Base-by-base conservation (phyloP, 2,113 vertebrate species). In the Dipodomys merriami region DNA sequence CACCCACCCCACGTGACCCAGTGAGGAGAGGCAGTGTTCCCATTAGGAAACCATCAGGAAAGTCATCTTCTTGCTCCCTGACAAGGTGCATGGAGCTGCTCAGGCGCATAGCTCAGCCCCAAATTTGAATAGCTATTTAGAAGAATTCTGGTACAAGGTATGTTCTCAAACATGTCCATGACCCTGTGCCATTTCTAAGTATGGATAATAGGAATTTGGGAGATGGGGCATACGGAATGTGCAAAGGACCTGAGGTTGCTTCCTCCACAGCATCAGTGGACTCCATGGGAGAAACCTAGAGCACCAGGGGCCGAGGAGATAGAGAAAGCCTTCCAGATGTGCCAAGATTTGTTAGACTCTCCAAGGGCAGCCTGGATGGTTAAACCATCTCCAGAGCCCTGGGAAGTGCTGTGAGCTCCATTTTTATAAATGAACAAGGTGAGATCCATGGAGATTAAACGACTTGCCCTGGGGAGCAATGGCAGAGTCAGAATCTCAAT, bases 11-110 rank as follows among this genome's bases (percentile, higher is more conserved):
- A 9, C 0, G 0, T n/a, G 8, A 65, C 23, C 27, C 23, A 0
- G 6, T 0, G 3, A 19, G 11, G 23, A 23, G 9, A 46, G 22
- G 2, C 0, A 0, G 15, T 2, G 3, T 2, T 25, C 44, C 23
- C 1, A 0, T 39, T 10, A 1, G 5, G 46, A 35, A 49, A 44
- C 20, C 6, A 7, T 64, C 64, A 39, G 83, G 44, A 60, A 39
- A n/a, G 25, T 8, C 25, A 0, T 33, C 4, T 2, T 0, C 12
- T 57, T 6, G 29, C 49, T 79, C 20, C 27, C 49, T 27, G 33
- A 33, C 20, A 13, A 64, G 8, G 9, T 0, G 62, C 19, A 7
- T 64, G 22, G 62, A 64, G 62, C 62, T 9, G 19, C 20, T 25
- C 62, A 64, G 62, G 23, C 7, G 62, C 19, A 64, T 4, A 57